phyloP scores from a whole-genome alignment of 2,888 invertebrate species.

The Microctonus brassicae region DNA sequence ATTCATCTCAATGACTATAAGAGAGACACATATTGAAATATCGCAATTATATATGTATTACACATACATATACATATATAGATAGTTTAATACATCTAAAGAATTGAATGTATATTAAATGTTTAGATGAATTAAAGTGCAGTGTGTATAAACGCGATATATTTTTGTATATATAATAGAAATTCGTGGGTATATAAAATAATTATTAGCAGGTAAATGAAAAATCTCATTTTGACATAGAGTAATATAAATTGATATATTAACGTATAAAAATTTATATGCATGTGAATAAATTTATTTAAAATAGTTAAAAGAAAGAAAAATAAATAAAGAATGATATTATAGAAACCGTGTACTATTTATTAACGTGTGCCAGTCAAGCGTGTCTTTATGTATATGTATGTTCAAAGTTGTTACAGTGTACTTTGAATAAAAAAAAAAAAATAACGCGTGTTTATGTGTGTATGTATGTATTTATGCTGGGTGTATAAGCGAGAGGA shows the following conservation, averaged over 20 bases:
- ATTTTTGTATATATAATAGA: background rate
- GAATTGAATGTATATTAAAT: too few relatives aligned
- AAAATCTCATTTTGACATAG: too few relatives aligned
- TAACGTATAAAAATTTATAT: too few relatives aligned
- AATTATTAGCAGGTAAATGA: too few relatives aligned
- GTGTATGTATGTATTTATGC: background rate
- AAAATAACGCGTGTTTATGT: background rate
- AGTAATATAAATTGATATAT: too few relatives aligned
- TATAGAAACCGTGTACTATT: background rate
- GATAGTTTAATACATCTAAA: background rate
- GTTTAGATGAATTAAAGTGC: background rate
- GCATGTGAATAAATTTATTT: background rate
- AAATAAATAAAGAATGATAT: background rate
- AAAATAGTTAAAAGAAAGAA: background rate
- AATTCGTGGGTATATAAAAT: background rate
- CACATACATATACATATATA: too few relatives aligned
- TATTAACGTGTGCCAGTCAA: constrained; percentile 4
- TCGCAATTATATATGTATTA: background rate
- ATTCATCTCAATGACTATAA: background rate
- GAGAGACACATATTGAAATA: constrained; percentile 3
- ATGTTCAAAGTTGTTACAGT: background rate
- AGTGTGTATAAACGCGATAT: background rate
- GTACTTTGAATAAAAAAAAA: background rate
- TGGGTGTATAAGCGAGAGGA: background rate
- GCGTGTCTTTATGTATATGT: constrained; percentile 27